Base-by-base conservation (phyloP, 2,888 invertebrate species). In the Drosophila neotestacea region DNA sequence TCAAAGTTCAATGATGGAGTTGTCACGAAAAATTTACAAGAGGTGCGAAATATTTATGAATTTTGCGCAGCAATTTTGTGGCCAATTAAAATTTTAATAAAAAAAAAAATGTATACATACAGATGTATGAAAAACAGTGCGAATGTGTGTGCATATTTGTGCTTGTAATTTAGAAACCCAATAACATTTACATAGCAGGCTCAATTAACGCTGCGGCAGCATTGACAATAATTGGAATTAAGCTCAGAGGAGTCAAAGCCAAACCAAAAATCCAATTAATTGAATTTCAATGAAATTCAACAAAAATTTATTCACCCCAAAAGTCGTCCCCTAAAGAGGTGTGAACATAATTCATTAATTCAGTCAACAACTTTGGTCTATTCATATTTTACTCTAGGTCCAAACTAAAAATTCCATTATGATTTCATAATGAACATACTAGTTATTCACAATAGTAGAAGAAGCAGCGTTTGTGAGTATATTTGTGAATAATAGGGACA, bases 21-120 rank as follows among this genome's bases (percentile, higher is more conserved):
- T 44, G 27, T 5, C n/a, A 22, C 10, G n/a, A 27, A 44, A 44
- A 34, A 56, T 38, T 51, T 52, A 13, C 44, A 11, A 36, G 34
- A 50, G 42, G 50, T 47, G 60, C 44, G n/a, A 58, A 63, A 70
- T 63, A 73, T 55, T 73, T 62, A 50, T 70, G 59, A 63, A 44
- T 70, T 69, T 61, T 41, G 27, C 42, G 73, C 70, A 48, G 38
- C 62, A 70, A 42, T 73, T 77, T 77, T 70, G 65, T 62, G 73
- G 65, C 55, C 65, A 70, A 73, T 70, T 73, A 58, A 63, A 70
- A 73, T 66, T 63, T 16, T 13, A 59, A 61, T 65, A 70, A 51
- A 36, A 58, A 41, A 41, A 69, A 39, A 72, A 48, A 30, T 46
- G 22, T 22, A 16, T 16, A 16, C 3, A 22, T 22, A 3, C 22